phyloP scores from a whole-genome alignment of 1,140 invertebrate genomes.

The Drosophila suzukii region DNA sequence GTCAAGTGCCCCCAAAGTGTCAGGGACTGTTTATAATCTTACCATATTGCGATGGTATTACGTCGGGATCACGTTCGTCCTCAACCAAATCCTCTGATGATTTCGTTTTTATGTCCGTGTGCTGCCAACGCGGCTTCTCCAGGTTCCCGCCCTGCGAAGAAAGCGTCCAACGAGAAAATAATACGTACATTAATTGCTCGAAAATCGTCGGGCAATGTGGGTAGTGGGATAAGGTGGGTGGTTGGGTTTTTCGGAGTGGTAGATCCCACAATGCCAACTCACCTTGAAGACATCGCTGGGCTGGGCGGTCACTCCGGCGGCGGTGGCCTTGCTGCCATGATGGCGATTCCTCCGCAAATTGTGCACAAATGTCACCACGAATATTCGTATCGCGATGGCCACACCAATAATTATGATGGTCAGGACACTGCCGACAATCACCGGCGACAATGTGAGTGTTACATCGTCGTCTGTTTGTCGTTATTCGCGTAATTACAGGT shows the following conservation, averaged over 20 bases:
- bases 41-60: conserved; percentile 91
- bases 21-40: conserved; percentile 67
- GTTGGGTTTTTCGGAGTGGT: not conserved
- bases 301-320: conserved; percentile 65
- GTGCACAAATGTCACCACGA: conserved; percentile 78
- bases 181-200: conserved; percentile 39
- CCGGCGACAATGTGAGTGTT: conserved; percentile 76
- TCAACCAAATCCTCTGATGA: conserved; percentile 82
- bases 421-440: conserved; percentile 82
- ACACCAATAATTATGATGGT: conserved; percentile 83
- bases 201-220: conserved; percentile 5
- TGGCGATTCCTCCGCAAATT: conserved; percentile 82
- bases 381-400: conserved; percentile 82
- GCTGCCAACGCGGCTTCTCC: conserved; percentile 83
- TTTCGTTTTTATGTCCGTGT: conserved; percentile 84
- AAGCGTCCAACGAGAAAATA: conserved; percentile 9
- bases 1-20: conserved; percentile 12
- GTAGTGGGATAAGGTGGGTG: not conserved
- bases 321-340: conserved; percentile 75
- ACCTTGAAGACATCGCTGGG: conserved; percentile 81
- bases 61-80: conserved; percentile 89
- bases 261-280: conserved; percentile 2
- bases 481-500: conserved; percentile 73
- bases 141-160: conserved; percentile 60
- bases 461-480: conserved; percentile 77